Conservation (phyloP, 2,888 invertebrate species). For the Sympetrum striolatum region DNA sequence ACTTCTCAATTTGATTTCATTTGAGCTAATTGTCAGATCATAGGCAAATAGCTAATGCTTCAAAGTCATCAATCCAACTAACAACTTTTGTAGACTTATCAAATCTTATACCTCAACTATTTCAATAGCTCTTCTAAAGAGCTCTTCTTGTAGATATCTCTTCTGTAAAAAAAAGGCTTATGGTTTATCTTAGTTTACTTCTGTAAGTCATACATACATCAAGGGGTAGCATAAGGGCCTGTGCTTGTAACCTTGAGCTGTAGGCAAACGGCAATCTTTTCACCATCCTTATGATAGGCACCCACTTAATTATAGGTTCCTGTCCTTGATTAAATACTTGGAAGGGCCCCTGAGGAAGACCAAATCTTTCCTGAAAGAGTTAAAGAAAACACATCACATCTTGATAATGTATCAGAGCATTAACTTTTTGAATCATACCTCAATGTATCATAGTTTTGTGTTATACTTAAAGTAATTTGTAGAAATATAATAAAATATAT, state of each 20-base stretch:
- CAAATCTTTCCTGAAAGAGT: background rate
- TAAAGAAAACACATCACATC: background rate
- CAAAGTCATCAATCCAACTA: too few relatives aligned
- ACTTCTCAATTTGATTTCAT: too few relatives aligned
- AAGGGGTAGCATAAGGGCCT: constrained; percentile 77
- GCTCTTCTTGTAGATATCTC: background rate
- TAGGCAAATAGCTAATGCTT: too few relatives aligned
- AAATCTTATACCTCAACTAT: too few relatives aligned
- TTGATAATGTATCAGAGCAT: too few relatives aligned
- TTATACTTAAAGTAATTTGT: too few relatives aligned
- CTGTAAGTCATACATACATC: constrained; percentile 67
- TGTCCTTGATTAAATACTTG: background rate
- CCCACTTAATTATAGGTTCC: constrained; percentile 4
- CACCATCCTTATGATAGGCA: constrained; percentile 15
- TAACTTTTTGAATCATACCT: too few relatives aligned
- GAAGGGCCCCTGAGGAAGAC: constrained; percentile 1
- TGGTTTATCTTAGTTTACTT: background rate
- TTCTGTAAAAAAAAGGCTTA: background rate
- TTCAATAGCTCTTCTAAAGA: background rate
- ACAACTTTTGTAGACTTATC: too few relatives aligned
- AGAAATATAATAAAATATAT: too few relatives aligned
- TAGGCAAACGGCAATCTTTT: constrained; percentile 69
- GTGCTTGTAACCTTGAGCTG: constrained; percentile 73
- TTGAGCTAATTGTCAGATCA: too few relatives aligned
- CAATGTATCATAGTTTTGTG: too few relatives aligned